Evolutionary conservation across 2,888 invertebrate species (phyloP), one percentile per base, ranked within the genome.

Genomic region (Candidula unifasciata): DNA sequence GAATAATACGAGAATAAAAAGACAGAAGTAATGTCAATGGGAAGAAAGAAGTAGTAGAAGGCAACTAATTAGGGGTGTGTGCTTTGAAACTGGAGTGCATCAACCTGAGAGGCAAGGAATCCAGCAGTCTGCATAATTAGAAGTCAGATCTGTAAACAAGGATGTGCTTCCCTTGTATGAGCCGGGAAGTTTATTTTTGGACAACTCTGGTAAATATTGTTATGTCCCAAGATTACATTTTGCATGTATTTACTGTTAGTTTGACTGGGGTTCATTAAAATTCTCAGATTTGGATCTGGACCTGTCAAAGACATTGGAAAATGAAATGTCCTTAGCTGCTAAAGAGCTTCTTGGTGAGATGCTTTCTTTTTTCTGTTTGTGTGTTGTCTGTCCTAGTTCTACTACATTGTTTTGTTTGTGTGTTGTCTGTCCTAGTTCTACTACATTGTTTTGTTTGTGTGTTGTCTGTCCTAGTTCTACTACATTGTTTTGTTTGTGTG

Each of bases 291-390:
- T 35, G 78, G 57, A 78, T 13, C n/a, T 80, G 24, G 33, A 73
- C 33, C n/a, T 80, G 60, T n/a, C 52, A 2, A 52, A 80, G 52
- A 64, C 35, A 2, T 66, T 84, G 27, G 80, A 84, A 33, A 52
- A 66, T 24, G 73, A 71, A 64, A 80, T 84, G 33, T 84, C 80
- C 13, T 24, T 27, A 33, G 27, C 66, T 52, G 80, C 84, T n/a
- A 84, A 80, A 66, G 80, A 84, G 37, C 68, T 84, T 33, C 57
- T 84, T 0, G 18, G 84, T 84, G 64, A 73, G 76, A 54, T 44
- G 16, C n/a, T 64, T 74, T 44, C 27, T 37, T 0, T 76, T 27
- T 64, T 35, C 2, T 8, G 10, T 24, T 6, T n/a, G 10, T 24
- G n/a, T n/a, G 30, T 66, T 6, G 5, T 71, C 35, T 37, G 1